These are phyloP conservation scores for Fragariocoptes setiger DNA, from an alignment of 1,140 invertebrate genomes.

Conservation along the genomic window DNA sequence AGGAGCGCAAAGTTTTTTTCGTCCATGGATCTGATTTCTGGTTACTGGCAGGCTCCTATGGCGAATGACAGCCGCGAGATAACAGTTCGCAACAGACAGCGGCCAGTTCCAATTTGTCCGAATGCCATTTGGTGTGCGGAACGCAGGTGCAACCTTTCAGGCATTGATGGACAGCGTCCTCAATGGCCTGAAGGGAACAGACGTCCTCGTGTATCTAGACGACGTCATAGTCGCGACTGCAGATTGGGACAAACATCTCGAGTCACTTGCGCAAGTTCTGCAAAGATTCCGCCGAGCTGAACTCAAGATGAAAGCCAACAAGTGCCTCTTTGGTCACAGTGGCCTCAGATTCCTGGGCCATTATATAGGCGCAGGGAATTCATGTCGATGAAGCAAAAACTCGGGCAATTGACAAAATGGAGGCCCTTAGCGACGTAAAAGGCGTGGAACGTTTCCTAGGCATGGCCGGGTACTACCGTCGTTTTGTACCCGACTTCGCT, in stretches of 20 bases:
- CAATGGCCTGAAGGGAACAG: too few species aligned
- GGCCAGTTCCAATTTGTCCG: slow-evolving; percentile 4
- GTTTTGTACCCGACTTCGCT: slow-evolving; percentile 3
- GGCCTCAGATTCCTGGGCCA: slow-evolving; percentile 5
- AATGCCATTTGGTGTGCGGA: slow-evolving; percentile 9
- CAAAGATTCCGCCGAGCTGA: too few species aligned
- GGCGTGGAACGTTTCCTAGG: slow-evolving; percentile 15
- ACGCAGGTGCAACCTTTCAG: slow-evolving; percentile 8
- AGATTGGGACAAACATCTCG: too few species aligned
- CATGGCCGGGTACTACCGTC: slow-evolving; percentile 16
- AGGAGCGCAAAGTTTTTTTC: slow-evolving; percentile 5
- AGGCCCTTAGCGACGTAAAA: slow-evolving; percentile 13
- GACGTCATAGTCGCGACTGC: too few species aligned
- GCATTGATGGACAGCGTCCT: slow-evolving; percentile 5
- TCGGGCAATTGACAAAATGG: slow-evolving; percentile 4
- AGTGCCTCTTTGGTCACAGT: slow-evolving; percentile 7
- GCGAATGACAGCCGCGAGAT: slow-evolving; percentile 3
- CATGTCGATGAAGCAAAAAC: slow-evolving; percentile 2
- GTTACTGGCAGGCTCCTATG: slow-evolving; percentile 8
- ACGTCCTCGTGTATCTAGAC: too few species aligned
- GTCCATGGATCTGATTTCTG: slow-evolving; percentile 7
- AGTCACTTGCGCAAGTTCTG: too few species aligned
- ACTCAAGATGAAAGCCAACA: slow-evolving; percentile 13
- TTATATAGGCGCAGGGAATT: slow-evolving; percentile 3
- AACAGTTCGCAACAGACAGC: slow-evolving; percentile 6